Evolutionary conservation across 2,888 invertebrate genomes (phyloP).

Genomic region (Ethmia dodecea): DNA sequence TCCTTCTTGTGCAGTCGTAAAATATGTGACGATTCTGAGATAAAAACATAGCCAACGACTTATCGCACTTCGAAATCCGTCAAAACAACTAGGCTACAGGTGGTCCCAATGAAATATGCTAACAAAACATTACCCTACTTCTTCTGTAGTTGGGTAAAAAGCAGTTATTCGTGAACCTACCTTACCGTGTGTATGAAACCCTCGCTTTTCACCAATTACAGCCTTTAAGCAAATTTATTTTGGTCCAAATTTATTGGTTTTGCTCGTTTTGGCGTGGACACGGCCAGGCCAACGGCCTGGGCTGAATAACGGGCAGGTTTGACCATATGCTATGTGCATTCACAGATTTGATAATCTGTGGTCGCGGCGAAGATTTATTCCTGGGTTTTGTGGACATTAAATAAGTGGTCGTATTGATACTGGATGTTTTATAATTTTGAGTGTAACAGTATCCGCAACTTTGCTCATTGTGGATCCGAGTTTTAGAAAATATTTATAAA

Average conservation of each 20-base stretch:
- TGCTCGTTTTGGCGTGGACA: constrained; percentile 18
- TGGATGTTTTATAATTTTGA: not conserved
- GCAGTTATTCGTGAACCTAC: not conserved
- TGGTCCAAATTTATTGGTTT: constrained; percentile 20
- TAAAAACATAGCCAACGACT: no score
- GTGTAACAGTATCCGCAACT: no score
- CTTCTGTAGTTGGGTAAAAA: no score
- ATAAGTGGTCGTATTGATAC: not conserved
- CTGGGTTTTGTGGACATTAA: not conserved
- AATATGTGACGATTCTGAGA: no score
- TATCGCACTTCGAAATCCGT: no score
- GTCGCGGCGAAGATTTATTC: not conserved
- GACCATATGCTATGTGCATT: constrained; percentile 13
- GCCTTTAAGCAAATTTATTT: constrained; percentile 21
- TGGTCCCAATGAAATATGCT: no score
- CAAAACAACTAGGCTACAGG: no score
- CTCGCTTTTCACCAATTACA: constrained; percentile 22
- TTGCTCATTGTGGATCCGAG: no score
- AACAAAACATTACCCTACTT: no score
- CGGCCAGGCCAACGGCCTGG: constrained; percentile 20
- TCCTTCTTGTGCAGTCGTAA: no score
- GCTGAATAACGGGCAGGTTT: constrained; percentile 20
- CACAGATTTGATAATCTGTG: constrained; percentile 18
- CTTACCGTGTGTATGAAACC: not conserved
- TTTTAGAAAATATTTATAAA: no score